A percentile compares a stretch with the other conserved stretches of the same genome.
phyloP scores from a whole-genome alignment of 1,140 invertebrate genomes.

The Drosophila nannoptera region DNA sequence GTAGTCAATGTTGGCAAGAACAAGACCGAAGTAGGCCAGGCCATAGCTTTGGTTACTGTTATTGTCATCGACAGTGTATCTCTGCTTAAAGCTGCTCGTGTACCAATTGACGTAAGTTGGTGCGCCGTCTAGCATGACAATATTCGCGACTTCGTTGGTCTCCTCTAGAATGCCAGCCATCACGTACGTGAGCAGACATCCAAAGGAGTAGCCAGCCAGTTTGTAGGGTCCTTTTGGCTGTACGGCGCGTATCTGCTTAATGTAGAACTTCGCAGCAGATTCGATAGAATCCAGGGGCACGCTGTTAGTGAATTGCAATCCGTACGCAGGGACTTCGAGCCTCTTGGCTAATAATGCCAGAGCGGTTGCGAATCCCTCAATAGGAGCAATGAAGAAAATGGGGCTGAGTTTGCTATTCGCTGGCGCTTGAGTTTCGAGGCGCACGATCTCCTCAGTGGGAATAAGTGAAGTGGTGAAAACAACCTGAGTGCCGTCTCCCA shows the following conservation, averaged over 20 bases:
- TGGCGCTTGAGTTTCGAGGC: slow-evolving; percentile 80
- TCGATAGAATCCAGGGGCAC: slow-evolving; percentile 87
- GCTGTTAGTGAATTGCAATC: slow-evolving; percentile 90
- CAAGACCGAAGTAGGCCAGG: slow-evolving; percentile 89
- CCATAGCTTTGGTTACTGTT: slow-evolving; percentile 84
- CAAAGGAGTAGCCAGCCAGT: slow-evolving; percentile 96
- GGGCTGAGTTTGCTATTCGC: slow-evolving; percentile 79
- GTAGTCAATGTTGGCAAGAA: slow-evolving; percentile 89
- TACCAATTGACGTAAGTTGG: slow-evolving; percentile 92
- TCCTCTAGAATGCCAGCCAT: slow-evolving; percentile 92
- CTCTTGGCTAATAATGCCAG: slow-evolving; percentile 85
- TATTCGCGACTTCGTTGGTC: slow-evolving; percentile 82
- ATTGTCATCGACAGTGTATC: slow-evolving; percentile 77
- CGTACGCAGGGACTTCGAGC: slow-evolving; percentile 89
- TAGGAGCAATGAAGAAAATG: slow-evolving; percentile 92
- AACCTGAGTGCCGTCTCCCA: slow-evolving; percentile 79
- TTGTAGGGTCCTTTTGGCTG: slow-evolving; percentile 91
- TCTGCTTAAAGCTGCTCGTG: slow-evolving; percentile 83
- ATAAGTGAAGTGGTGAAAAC: slow-evolving; percentile 82
- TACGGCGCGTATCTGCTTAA: slow-evolving; percentile 87
- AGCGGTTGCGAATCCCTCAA: slow-evolving; percentile 90
- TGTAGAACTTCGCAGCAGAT: slow-evolving; percentile 88
- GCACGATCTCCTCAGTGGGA: slow-evolving; percentile 83
- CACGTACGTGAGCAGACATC: slow-evolving; percentile 94
- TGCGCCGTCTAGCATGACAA: slow-evolving; percentile 95